phyloP scores from a whole-genome alignment of 2,113 vertebrate species.

The Agelaius tricolor region DNA sequence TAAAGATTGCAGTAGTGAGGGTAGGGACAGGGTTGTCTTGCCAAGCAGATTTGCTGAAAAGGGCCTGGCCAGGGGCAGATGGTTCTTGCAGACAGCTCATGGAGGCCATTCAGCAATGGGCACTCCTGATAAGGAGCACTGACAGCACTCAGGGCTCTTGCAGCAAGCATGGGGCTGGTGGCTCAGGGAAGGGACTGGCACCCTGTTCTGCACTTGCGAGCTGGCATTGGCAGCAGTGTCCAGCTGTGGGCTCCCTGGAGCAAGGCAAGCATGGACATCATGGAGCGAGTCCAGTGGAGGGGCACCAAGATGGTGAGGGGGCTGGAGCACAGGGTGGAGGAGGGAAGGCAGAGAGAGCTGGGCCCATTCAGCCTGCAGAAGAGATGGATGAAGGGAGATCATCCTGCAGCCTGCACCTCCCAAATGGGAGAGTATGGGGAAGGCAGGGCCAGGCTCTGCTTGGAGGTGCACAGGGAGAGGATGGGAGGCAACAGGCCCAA shows the following conservation, averaged over 20 bases:
- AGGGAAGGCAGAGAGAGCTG: neutral
- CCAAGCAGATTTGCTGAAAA: neutral
- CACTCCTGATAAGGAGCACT: neutral
- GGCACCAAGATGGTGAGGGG: neutral
- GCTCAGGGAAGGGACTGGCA: neutral
- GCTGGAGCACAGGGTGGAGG: neutral
- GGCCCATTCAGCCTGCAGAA: neutral
- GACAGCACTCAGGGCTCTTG: neutral
- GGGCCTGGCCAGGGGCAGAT: neutral
- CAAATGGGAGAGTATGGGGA: neutral
- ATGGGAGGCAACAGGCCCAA: neutral
- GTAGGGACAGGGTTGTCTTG: neutral
- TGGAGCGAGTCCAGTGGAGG: neutral
- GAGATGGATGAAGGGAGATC: rapidly evolving
- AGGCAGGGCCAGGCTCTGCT: neutral
- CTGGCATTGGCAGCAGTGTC: neutral
- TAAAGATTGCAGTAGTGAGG: neutral
- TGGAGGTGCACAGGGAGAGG: neutral
- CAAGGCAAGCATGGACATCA: neutral
- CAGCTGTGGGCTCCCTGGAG: neutral
- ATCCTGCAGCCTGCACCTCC: neutral
- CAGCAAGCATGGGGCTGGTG: neutral
- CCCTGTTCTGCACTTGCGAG: neutral
- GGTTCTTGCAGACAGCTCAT: rapidly evolving
- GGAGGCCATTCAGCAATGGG: rapidly evolving